Evolutionary conservation across 2,113 vertebrate genomes (phyloP).

Genomic region (Ginglymostoma cirratum): DNA sequence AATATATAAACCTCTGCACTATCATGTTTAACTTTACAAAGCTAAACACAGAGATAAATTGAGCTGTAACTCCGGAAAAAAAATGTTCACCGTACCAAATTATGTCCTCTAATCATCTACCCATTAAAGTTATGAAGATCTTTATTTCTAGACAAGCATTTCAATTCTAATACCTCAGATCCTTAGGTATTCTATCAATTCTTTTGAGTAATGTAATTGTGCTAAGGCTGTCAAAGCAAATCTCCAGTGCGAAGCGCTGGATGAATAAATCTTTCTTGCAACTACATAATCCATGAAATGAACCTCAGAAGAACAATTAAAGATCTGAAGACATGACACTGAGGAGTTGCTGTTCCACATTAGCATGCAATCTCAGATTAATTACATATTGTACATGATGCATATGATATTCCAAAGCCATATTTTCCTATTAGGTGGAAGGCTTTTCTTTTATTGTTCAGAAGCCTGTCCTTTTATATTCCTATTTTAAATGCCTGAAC

Average conservation of each 20-base stretch:
- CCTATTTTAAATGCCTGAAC: not conserved
- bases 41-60: not conserved
- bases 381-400: slow-evolving; percentile 35
- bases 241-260: slow-evolving; percentile 33
- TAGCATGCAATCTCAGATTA: slow-evolving; percentile 34
- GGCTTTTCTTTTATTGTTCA: not conserved
- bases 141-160: slow-evolving; percentile 7
- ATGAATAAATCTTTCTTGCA: slow-evolving; percentile 34
- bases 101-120: not conserved
- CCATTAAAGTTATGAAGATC: slow-evolving; percentile 29
- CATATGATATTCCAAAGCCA: slow-evolving; percentile 32
- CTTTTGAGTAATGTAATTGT: slow-evolving; percentile 37
- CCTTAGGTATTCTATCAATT: slow-evolving; percentile 27
- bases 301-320: slow-evolving; percentile 38
- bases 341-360: slow-evolving; percentile 32
- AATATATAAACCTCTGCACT: not conserved
- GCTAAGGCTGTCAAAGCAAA: slow-evolving; percentile 36
- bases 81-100: not conserved
- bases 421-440: slow-evolving; percentile 26
- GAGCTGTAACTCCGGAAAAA: not conserved
- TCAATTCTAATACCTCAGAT: slow-evolving; percentile 36
- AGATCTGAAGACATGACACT: slow-evolving; percentile 31
- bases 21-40: slow-evolving; percentile 10
- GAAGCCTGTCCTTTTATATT: not conserved
- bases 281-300: slow-evolving; percentile 35